Evolutionary conservation across 2,113 vertebrate genomes (phyloP), one percentile per base, ranked within the genome.

Genomic region (Grallaria varia): DNA sequence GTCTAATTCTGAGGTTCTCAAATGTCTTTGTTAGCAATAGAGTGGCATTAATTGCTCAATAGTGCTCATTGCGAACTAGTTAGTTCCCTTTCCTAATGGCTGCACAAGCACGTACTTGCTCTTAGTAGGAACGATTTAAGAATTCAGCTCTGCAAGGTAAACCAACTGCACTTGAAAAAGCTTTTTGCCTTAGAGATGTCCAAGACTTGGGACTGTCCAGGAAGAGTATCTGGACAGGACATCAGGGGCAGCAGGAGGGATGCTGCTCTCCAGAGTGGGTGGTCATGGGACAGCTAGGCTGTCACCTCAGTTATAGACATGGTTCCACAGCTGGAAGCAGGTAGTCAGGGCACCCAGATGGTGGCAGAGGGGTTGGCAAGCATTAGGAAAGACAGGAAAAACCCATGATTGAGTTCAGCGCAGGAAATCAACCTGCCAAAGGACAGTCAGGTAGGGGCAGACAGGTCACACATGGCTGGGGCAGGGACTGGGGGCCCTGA

Each of bases 331-430:
- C 31, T 39, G 35, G 12, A 68, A 7, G 4, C 12, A 20, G 60
- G 52, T 14, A 39, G 44, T 2, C 47, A 45, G 55, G 25, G 35
- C 10, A 58, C 16, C 14, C 2, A 3, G 14, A 37, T 78, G 45
- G 5, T 3, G 0, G 12, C 59, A 72, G 45, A 4, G 4, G 33
- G n/a, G 8, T 5, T 0, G 0, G 6, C 0, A 2, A 64, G 35
- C 30, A 0, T 2, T 21, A 12, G 23, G 18, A 77, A 66, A 42
- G 7, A 35, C 0, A 2, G 11, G 11, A 85, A 39, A 2, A 28
- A 78, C 4, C 21, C 19, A 6, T 3, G 6, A 35, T 37, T 0
- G 2, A 59, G 14, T 37, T 19, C 6, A 37, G 30, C 28, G 33
- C 4, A 64, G 59, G 35, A 86, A 63, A 86, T 55, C 25, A 24